phyloP scores from a whole-genome alignment of 2,113 vertebrate genomes.

The Epinephelus lanceolatus region DNA sequence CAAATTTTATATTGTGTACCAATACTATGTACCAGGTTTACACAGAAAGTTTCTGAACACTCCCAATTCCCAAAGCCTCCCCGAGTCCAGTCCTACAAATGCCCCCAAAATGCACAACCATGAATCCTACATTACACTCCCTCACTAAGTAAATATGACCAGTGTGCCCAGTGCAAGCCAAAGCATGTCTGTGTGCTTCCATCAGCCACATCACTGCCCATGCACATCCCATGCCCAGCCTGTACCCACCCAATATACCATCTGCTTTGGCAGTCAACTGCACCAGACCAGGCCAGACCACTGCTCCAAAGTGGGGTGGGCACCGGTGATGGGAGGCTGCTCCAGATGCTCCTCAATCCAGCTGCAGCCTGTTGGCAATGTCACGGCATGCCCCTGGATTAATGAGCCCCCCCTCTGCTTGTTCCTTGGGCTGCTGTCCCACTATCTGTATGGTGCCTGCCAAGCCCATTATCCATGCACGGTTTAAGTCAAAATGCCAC shows the following conservation, averaged over 20 bases:
- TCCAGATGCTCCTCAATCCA: constrained; percentile 74
- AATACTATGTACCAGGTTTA: not conserved
- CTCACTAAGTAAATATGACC: constrained; percentile 72
- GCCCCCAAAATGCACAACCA: constrained; percentile 40
- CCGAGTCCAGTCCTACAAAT: constrained; percentile 7
- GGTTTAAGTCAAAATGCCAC: constrained; percentile 77
- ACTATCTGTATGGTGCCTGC: constrained; percentile 63
- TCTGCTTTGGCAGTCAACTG: constrained; percentile 73
- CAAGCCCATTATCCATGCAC: constrained; percentile 76
- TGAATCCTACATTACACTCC: constrained; percentile 51
- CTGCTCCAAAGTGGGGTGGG: constrained; percentile 42
- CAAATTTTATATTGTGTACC: not conserved
- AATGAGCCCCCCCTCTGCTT: constrained; percentile 55
- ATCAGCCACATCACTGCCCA: constrained; percentile 65
- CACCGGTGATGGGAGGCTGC: not conserved
- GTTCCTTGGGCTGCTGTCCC: constrained; percentile 65
- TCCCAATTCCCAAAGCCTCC: constrained; percentile 15
- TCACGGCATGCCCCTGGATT: constrained; percentile 66
- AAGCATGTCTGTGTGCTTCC: constrained; percentile 60
- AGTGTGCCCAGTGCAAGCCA: constrained; percentile 54
- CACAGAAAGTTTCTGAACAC: constrained; percentile 13
- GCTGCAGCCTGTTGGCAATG: constrained; percentile 77
- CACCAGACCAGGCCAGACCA: constrained; percentile 63
- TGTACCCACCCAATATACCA: constrained; percentile 62
- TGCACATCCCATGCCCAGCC: constrained; percentile 59